Conservation (phyloP, 2,113 vertebrate species). For the Coptodon rendalli region DNA sequence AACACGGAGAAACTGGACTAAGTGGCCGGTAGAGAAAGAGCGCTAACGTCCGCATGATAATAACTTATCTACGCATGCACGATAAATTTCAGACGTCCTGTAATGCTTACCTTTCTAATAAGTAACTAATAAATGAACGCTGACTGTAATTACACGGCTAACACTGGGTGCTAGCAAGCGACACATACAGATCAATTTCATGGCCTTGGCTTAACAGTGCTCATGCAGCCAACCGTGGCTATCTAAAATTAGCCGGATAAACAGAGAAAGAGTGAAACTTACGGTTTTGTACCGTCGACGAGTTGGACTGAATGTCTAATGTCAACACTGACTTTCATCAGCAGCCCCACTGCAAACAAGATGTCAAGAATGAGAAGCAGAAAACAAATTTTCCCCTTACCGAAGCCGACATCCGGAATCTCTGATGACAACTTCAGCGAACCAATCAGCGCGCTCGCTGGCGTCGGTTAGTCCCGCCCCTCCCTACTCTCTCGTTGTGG, state of each 20-base stretch:
- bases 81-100: neutral
- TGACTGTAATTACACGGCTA: constrained; percentile 19
- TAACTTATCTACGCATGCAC: neutral
- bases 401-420: constrained; percentile 52
- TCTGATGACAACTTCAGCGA: neutral
- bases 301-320: neutral
- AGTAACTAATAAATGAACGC: neutral
- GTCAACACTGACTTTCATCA: constrained; percentile 4
- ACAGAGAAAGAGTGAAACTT: constrained; percentile 1
- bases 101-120: neutral
- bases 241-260: neutral
- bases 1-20: neutral
- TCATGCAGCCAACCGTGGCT: neutral
- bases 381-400: constrained; percentile 57
- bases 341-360: neutral
- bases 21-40: neutral
- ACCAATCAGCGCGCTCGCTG: constrained; percentile 32
- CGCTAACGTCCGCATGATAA: neutral
- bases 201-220: constrained; percentile 35
- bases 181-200: constrained; percentile 43
- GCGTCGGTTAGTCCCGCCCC: neutral
- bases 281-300: constrained; percentile 24
- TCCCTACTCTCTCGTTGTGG: neutral
- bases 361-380: constrained; percentile 45
- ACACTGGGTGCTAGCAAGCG: constrained; percentile 35